Percentiles rank a stretch among this genome's conserved stretches.
Evolutionary conservation across 1,140 invertebrate genomes (phyloP).

Genomic region (Sinella curviseta): DNA sequence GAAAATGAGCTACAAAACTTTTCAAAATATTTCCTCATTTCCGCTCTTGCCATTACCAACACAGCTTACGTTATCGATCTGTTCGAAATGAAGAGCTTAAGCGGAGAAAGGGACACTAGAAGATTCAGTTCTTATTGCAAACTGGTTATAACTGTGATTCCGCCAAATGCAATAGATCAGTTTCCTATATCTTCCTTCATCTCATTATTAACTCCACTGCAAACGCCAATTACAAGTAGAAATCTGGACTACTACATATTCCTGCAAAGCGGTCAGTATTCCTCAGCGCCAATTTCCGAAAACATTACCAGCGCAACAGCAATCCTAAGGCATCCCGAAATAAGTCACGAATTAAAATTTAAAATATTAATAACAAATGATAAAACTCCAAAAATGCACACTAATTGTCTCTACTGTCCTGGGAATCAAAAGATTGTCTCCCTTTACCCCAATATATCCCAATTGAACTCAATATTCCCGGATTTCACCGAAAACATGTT

Average conservation of each 20-base stretch:
- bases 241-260: not conserved
- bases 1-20: no score
- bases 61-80: not conserved
- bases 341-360: not conserved
- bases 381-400: not conserved
- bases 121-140: not conserved
- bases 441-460: no score
- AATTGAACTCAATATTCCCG: not conserved
- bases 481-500: not conserved
- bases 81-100: not conserved
- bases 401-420: not conserved
- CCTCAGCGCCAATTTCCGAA: no score
- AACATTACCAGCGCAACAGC: not conserved
- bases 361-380: not conserved
- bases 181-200: not conserved
- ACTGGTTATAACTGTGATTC: not conserved
- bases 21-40: no score
- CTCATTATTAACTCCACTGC: not conserved
- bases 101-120: not conserved
- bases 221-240: not conserved
- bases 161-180: not conserved
- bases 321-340: no score
- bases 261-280: no score
- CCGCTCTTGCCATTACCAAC: no score
- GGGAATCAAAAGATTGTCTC: not conserved